A percentile compares a stretch with the other conserved stretches of the same genome.
Evolutionary conservation across 2,113 vertebrate genomes (phyloP).

Genomic region (Ondatra zibethicus): DNA sequence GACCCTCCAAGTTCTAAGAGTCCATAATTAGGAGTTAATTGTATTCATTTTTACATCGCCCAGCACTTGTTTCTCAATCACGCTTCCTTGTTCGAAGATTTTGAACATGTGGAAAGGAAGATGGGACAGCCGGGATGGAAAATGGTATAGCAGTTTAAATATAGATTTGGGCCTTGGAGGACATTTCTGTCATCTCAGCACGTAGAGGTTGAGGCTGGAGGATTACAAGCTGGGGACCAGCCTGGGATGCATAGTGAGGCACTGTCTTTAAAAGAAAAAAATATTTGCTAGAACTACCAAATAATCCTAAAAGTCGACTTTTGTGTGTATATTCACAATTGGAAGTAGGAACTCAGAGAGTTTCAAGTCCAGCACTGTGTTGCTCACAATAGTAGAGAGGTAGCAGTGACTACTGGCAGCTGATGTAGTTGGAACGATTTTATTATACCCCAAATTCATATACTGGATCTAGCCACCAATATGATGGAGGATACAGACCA

Average conservation of each 20-base stretch:
- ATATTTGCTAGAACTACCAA: background rate
- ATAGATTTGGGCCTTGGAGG: background rate
- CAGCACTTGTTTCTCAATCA: background rate
- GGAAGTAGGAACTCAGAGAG: background rate
- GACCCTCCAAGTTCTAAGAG: background rate
- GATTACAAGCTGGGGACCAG: background rate
- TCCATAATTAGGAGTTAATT: conserved; percentile 19
- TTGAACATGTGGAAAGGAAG: background rate
- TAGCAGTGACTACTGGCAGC: background rate
- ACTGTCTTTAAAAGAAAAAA: background rate
- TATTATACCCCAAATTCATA: background rate
- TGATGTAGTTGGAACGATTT: background rate
- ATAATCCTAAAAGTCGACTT: background rate
- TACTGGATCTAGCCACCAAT: background rate
- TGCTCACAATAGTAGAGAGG: background rate
- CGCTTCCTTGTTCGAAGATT: background rate
- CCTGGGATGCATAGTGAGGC: background rate
- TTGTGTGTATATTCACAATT: background rate
- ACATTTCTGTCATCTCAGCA: background rate
- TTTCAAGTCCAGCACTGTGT: background rate
- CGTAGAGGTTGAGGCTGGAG: background rate
- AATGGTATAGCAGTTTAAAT: background rate
- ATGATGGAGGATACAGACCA: background rate
- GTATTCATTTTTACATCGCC: background rate
- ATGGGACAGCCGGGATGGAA: background rate